Evolutionary conservation across 2,888 invertebrate species (phyloP).

Genomic region (Acleris emargana): DNA sequence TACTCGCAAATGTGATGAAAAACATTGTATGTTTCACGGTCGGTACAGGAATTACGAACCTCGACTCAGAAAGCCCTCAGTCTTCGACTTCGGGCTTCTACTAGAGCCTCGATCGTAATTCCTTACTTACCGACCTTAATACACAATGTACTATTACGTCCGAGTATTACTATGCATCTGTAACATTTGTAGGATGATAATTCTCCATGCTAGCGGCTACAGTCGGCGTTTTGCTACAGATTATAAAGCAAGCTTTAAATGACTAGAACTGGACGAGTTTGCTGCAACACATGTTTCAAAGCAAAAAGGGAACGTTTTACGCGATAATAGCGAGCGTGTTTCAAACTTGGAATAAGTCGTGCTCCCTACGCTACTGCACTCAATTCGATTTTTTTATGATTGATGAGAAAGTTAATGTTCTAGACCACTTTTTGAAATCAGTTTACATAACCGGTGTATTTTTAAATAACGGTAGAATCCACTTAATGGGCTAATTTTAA

Average conservation of each 20-base stretch:
- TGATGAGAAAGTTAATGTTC: neutral
- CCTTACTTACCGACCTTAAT: no score
- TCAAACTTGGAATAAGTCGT: slow-evolving; percentile 5
- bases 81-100: no score
- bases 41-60: no score
- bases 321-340: slow-evolving; percentile 18
- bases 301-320: slow-evolving; percentile 13
- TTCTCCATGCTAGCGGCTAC: neutral
- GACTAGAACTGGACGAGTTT: neutral
- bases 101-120: no score
- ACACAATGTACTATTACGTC: no score
- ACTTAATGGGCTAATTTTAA: slow-evolving; percentile 2
- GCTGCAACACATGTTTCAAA: slow-evolving; percentile 9
- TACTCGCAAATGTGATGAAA: no score
- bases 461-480: slow-evolving; percentile 4
- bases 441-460: slow-evolving; percentile 5
- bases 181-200: slow-evolving; percentile 1
- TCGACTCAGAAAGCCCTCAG: no score
- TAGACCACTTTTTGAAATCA: neutral
- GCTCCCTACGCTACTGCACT: neutral
- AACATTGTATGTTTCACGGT: no score
- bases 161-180: neutral
- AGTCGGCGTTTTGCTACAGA: neutral
- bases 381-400: neutral
- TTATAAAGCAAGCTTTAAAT: slow-evolving; percentile 6